These are phyloP conservation scores for Podotricha telesiphe DNA, from an alignment of 2,888 invertebrate genomes.

Conservation along the genomic window DNA sequence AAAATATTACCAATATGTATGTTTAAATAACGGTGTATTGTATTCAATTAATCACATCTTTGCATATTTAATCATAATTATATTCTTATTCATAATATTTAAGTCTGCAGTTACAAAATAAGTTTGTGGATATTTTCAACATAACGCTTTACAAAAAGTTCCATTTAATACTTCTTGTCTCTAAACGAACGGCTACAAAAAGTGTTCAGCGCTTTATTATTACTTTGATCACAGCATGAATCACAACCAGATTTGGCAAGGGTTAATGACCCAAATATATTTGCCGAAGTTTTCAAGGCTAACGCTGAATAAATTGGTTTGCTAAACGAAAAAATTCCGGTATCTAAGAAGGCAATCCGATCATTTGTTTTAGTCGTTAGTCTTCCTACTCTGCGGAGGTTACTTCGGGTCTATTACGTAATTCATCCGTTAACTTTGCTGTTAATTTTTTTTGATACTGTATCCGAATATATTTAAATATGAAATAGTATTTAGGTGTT, in stretches of 20 bases:
- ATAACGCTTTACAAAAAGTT: slow-evolving; percentile 46
- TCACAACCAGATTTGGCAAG: slow-evolving; percentile 81
- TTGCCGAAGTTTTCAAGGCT: slow-evolving; percentile 81
- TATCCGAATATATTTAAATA: not conserved
- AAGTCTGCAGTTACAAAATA: slow-evolving; percentile 10
- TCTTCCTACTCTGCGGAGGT: slow-evolving; percentile 36
- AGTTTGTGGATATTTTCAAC: slow-evolving; percentile 68
- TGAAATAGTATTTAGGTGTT: not conserved
- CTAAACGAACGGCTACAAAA: slow-evolving; percentile 76
- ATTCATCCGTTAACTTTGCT: slow-evolving; percentile 8
- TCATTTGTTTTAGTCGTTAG: slow-evolving; percentile 57
- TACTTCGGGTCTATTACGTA: slow-evolving; percentile 19
- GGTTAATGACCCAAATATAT: slow-evolving; percentile 83
- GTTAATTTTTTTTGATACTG: not conserved
- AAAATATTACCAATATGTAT: too few relatives aligned
- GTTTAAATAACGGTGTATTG: not conserved
- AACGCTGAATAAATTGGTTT: slow-evolving; percentile 70
- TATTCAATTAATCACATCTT: not conserved
- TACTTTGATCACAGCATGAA: slow-evolving; percentile 80
- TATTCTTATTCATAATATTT: not conserved
- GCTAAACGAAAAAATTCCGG: slow-evolving; percentile 69
- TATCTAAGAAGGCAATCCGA: slow-evolving; percentile 62
- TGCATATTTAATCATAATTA: not conserved
- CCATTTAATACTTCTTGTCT: slow-evolving; percentile 55
- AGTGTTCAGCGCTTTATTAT: slow-evolving; percentile 79